Evolutionary conservation across 1,140 invertebrate genomes (phyloP).

Genomic region (Drosophila aff.): DNA sequence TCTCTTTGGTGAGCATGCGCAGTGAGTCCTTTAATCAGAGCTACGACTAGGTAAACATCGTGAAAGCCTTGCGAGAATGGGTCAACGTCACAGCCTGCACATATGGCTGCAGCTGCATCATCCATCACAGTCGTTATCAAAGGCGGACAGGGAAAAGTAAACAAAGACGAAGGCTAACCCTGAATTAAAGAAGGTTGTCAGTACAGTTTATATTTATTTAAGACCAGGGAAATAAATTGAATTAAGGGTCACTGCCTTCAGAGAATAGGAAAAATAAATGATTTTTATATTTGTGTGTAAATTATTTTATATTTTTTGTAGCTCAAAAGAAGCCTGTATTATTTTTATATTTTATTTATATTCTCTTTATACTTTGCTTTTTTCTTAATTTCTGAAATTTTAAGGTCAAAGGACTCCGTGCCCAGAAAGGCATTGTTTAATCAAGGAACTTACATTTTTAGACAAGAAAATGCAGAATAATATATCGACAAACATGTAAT

Average conservation of each 20-base stretch:
- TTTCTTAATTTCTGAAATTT: no score
- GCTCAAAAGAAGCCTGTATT: neutral
- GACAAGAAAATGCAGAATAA: no score
- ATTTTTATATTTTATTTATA: no score
- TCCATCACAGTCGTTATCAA: slow-evolving; percentile 26
- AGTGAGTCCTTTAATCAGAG: neutral
- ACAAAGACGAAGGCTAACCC: slow-evolving; percentile 18
- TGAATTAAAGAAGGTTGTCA: neutral
- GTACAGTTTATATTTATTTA: neutral
- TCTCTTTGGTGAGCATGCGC: slow-evolving; percentile 72
- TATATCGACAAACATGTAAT: no score
- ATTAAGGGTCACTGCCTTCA: no score
- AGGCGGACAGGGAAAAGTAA: slow-evolving; percentile 29
- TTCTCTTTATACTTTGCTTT: no score
- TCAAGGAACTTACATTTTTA: no score
- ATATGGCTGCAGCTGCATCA: slow-evolving; percentile 39
- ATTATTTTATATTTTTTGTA: neutral
- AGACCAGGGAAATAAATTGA: no score
- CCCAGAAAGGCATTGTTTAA: no score
- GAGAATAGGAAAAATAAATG: neutral
- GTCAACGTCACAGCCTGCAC: slow-evolving; percentile 43
- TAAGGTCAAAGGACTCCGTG: no score
- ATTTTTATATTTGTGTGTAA: no score
- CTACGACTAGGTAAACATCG: slow-evolving; percentile 46
- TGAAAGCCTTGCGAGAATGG: slow-evolving; percentile 36